Percentiles rank a stretch among this genome's conserved stretches.
phyloP scores from a whole-genome alignment of 2,797 vertebrate genomes.

The Sebastes elongatus region DNA sequence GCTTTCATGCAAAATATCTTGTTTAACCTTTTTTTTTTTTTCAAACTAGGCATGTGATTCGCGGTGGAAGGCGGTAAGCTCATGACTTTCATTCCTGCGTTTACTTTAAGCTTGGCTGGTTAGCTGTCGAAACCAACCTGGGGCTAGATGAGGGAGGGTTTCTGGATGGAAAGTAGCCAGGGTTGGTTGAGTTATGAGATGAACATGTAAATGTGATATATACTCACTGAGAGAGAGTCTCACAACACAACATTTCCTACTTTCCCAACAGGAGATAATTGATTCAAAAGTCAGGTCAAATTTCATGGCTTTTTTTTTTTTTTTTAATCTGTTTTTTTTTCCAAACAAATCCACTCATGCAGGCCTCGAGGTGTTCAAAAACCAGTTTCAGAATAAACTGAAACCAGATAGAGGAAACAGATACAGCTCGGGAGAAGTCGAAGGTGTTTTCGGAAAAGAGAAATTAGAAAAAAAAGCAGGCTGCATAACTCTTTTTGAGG shows the following conservation, averaged over 20 bases:
- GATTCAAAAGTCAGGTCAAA: conserved; percentile 84
- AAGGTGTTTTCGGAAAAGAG: conserved; percentile 27
- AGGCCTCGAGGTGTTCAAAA: conserved; percentile 43
- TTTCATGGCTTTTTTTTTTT: conserved; percentile 15
- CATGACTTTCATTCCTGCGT: conserved; percentile 63
- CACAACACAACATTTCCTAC: conserved; percentile 92
- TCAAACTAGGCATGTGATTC: conserved; percentile 44
- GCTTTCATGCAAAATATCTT: conserved; percentile 63
- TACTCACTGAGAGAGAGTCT: conserved; percentile 97
- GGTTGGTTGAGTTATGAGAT: conserved; percentile 85
- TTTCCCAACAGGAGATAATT: conserved; percentile 92
- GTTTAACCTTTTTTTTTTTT: conserved; percentile 32
- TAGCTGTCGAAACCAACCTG: conserved; percentile 76
- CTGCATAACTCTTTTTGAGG: conserved; percentile 44
- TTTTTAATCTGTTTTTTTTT: neutral
- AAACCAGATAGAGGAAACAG: conserved; percentile 49
- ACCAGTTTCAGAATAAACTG: conserved; percentile 41
- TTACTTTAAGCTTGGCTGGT: conserved; percentile 63
- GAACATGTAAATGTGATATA: conserved; percentile 91
- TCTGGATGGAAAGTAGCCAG: conserved; percentile 71
- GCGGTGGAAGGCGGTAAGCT: conserved; percentile 54
- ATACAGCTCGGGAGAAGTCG: conserved; percentile 43
- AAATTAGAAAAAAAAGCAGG: conserved; percentile 56
- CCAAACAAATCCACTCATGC: conserved; percentile 82
- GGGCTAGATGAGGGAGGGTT: conserved; percentile 70